A percentile compares a stretch with the other conserved stretches of the same genome.
Conservation (phyloP, 1,140 invertebrate genomes). For the Diabrotica undecimpunctata region DNA sequence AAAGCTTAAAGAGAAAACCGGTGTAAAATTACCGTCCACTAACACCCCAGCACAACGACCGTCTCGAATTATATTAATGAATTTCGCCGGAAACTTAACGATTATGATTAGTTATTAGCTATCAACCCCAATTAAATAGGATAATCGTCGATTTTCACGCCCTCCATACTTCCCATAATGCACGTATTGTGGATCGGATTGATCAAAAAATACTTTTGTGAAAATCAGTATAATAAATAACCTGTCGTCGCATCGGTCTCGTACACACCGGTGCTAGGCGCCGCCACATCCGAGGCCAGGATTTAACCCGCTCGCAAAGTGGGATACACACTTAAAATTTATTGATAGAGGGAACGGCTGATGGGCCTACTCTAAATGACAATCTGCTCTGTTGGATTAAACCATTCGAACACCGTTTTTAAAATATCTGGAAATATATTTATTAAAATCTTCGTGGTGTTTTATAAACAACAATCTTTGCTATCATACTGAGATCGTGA, state of each 20-base stretch:
- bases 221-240: slow-evolving; percentile 21
- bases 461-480: too few relatives aligned
- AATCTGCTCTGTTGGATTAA: too few relatives aligned
- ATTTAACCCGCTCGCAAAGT: background rate
- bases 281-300: background rate
- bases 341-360: slow-evolving; percentile 1
- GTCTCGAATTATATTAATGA: background rate
- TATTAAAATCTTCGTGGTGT: too few relatives aligned
- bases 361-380: background rate
- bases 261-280: slow-evolving; percentile 11
- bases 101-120: slow-evolving; percentile 14
- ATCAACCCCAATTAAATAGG: slow-evolving; percentile 13
- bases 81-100: slow-evolving; percentile 5
- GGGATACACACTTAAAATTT: background rate
- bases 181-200: slow-evolving; percentile 12
- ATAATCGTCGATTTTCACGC: slow-evolving; percentile 24
- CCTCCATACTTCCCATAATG: slow-evolving; percentile 8
- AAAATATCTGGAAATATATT: too few relatives aligned
- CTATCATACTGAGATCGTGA: too few relatives aligned
- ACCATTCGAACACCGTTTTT: too few relatives aligned
- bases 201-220: slow-evolving; percentile 18
- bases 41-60: too few relatives aligned
- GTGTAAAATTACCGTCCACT: too few relatives aligned
- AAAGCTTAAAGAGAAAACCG: too few relatives aligned
- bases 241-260: background rate